Percentiles rank a stretch among this genome's conserved stretches.
phyloP scores from a whole-genome alignment of 2,113 vertebrate genomes.

The Gobius niger region DNA sequence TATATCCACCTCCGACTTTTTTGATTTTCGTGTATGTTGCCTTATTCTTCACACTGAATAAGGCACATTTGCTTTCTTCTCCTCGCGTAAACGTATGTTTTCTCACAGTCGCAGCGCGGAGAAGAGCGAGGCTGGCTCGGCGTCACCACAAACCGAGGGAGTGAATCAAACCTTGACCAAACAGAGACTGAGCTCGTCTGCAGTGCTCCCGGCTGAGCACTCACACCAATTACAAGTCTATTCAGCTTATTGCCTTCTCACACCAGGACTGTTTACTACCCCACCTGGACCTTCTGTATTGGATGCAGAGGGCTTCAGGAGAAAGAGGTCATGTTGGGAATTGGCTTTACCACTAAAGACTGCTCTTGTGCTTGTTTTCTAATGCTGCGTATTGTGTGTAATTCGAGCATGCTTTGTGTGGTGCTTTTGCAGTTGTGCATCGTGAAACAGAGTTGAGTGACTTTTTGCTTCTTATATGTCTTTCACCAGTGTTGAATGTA shows the following conservation, averaged over 20 bases:
- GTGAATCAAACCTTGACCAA: conserved; percentile 33
- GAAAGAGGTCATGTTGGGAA: conserved; percentile 14
- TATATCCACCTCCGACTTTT: too few species aligned
- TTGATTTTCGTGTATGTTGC: too few species aligned
- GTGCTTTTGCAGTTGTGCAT: conserved; percentile 72
- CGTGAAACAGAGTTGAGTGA: conserved; percentile 54
- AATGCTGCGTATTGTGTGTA: conserved; percentile 13
- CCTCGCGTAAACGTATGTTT: not conserved
- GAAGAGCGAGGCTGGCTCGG: conserved; percentile 49
- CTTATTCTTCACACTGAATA: too few species aligned
- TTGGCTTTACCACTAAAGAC: conserved; percentile 22
- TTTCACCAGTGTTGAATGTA: conserved; percentile 59
- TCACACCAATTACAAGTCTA: conserved; percentile 19
- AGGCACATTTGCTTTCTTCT: not conserved
- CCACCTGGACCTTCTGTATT: conserved; percentile 27
- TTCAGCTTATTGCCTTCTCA: conserved; percentile 29
- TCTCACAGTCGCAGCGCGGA: conserved; percentile 54
- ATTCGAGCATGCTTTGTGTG: conserved; percentile 50
- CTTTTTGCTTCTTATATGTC: conserved; percentile 69
- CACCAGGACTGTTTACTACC: conserved; percentile 40
- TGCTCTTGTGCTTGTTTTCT: conserved; percentile 12
- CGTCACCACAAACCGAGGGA: conserved; percentile 58
- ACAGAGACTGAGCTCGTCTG: conserved; percentile 38
- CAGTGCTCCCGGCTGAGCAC: conserved; percentile 48
- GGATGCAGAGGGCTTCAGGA: conserved; percentile 28